Percentiles rank a stretch among this genome's conserved stretches.
Evolutionary conservation across 2,113 vertebrate genomes (phyloP).

Genomic region (Riparia riparia): DNA sequence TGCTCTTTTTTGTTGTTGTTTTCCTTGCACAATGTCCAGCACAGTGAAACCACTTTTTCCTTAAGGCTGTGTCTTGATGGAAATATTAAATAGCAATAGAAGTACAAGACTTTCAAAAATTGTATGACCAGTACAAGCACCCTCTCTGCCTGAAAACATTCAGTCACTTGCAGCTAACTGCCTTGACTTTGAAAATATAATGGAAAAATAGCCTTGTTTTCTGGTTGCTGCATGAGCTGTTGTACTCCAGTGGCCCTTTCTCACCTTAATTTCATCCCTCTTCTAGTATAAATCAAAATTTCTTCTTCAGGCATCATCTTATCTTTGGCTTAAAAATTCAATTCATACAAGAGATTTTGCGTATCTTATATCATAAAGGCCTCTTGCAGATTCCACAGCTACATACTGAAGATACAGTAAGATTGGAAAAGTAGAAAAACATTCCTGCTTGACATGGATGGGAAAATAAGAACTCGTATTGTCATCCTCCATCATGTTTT

Average conservation of each 20-base stretch:
- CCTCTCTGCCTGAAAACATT: neutral
- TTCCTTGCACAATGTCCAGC: neutral
- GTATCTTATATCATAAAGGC: neutral
- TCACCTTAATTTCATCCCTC: conserved; percentile 18
- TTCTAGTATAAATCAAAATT: neutral
- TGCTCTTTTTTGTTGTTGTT: neutral
- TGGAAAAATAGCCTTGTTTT: neutral
- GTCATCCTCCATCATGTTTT: neutral
- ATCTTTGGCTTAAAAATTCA: neutral
- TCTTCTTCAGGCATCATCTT: neutral
- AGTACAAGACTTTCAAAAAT: neutral
- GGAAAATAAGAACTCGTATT: neutral
- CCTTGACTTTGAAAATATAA: neutral
- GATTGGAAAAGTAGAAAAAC: neutral
- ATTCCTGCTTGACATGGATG: neutral
- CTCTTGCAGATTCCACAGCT: neutral
- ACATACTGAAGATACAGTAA: neutral
- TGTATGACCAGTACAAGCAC: neutral
- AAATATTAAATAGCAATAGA: neutral
- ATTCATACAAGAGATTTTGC: neutral
- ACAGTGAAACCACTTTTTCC: neutral
- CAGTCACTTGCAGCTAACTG: neutral
- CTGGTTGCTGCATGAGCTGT: neutral
- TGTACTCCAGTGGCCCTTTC: neutral
- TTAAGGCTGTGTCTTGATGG: neutral